A percentile compares a stretch with the other conserved stretches of the same genome.
Evolutionary conservation across 1,140 invertebrate species (phyloP).

Genomic region (Drosophila elegans): DNA sequence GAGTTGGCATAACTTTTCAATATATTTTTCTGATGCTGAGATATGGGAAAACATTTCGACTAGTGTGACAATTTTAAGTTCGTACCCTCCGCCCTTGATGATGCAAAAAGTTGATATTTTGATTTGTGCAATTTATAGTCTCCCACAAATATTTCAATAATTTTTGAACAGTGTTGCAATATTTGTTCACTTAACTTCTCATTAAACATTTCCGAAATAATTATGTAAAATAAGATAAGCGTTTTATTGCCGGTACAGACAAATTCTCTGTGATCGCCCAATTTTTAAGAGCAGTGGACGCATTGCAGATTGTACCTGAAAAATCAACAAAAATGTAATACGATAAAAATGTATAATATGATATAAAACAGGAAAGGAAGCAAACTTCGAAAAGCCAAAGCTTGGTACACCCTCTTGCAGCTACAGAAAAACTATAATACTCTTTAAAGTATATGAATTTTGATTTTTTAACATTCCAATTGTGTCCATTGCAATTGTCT

Average conservation of each 20-base stretch:
- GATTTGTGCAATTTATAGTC: constrained; percentile 88
- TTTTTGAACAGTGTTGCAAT: constrained; percentile 92
- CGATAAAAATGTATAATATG: neutral
- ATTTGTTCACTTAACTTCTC: constrained; percentile 98
- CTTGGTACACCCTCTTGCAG: too few relatives aligned
- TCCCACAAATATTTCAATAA: constrained; percentile 92
- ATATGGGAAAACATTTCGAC: constrained; percentile 97
- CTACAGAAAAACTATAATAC: too few relatives aligned
- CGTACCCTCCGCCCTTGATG: constrained; percentile 91
- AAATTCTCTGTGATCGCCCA: constrained; percentile 95
- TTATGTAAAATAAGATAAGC: constrained; percentile 96
- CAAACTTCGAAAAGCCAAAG: too few relatives aligned
- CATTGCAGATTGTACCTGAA: constrained; percentile 91
- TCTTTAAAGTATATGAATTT: too few relatives aligned
- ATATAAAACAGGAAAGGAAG: too few relatives aligned
- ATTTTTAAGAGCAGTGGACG: constrained; percentile 91
- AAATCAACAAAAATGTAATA: neutral
- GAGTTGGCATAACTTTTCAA: constrained; percentile 93
- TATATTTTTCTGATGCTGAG: constrained; percentile 92
- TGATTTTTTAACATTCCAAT: too few relatives aligned
- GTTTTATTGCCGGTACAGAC: constrained; percentile 93
- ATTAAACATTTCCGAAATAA: constrained; percentile 97
- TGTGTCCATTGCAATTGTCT: too few relatives aligned
- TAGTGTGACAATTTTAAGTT: constrained; percentile 94
- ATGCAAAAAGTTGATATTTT: constrained; percentile 87